Evolutionary conservation across 1,140 invertebrate genomes (phyloP).

Genomic region (Homarus americanus): DNA sequence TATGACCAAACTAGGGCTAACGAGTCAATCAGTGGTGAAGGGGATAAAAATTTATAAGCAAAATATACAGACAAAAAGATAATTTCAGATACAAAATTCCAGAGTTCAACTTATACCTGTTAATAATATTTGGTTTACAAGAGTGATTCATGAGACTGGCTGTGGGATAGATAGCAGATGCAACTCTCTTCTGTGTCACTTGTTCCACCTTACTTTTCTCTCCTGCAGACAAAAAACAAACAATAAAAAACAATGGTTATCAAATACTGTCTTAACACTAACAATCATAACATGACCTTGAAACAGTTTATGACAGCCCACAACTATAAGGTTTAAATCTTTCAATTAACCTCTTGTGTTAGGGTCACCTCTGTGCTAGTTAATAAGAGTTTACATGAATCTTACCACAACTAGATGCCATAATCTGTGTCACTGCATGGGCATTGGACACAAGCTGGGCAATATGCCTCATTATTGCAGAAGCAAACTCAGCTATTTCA

Average conservation of each 20-base stretch:
- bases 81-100: not conserved
- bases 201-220: constrained; percentile 70
- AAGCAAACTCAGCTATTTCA: constrained; percentile 83
- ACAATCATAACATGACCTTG: no score
- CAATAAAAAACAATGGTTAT: not conserved
- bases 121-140: constrained; percentile 90
- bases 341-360: no score
- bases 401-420: constrained; percentile 65
- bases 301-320: no score
- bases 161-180: constrained; percentile 92
- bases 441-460: constrained; percentile 89
- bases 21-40: no score
- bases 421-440: constrained; percentile 84
- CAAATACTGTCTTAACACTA: not conserved
- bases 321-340: no score
- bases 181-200: constrained; percentile 83
- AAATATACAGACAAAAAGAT: no score
- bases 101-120: constrained; percentile 80
- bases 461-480: constrained; percentile 84
- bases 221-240: constrained; percentile 5
- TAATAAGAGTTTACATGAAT: no score
- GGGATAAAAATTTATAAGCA: no score
- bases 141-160: constrained; percentile 95
- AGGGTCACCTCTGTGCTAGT: no score
- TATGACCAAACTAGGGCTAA: no score